Evolutionary conservation across 2,113 vertebrate genomes (phyloP).

Genomic region (Phalacrocorax aristotelis): DNA sequence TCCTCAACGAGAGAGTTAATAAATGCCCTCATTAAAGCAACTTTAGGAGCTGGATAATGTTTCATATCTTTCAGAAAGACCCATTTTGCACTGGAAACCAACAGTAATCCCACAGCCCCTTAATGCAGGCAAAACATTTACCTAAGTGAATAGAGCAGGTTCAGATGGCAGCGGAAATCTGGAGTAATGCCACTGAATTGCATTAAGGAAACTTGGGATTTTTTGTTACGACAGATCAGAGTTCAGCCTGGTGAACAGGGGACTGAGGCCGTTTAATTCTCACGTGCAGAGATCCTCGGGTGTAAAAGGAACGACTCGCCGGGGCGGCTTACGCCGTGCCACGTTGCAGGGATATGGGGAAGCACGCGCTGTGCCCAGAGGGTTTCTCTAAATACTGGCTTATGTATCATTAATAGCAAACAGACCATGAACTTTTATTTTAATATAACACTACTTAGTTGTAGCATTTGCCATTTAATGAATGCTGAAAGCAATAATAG

Average conservation of each 20-base stretch:
- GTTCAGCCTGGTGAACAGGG: not conserved
- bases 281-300: not conserved
- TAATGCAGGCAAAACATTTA: not conserved
- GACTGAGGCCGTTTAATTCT: not conserved
- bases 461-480: not conserved
- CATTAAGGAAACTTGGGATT: not conserved
- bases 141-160: not conserved
- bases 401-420: conserved; percentile 7
- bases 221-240: not conserved
- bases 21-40: not conserved
- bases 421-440: not conserved
- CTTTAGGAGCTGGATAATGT: not conserved
- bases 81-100: not conserved
- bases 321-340: not conserved
- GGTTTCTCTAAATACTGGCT: not conserved
- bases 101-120: not conserved
- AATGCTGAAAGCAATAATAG: not conserved
- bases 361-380: not conserved
- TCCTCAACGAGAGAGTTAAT: not conserved
- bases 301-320: not conserved
- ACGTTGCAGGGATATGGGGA: not conserved
- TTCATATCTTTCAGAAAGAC: not conserved
- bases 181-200: not conserved
- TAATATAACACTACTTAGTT: not conserved
- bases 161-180: not conserved